A percentile compares a stretch with the other conserved stretches of the same genome.
These are phyloP conservation scores for Grammomys surdaster DNA, from an alignment of 2,113 vertebrate species.

Conservation along the genomic window DNA sequence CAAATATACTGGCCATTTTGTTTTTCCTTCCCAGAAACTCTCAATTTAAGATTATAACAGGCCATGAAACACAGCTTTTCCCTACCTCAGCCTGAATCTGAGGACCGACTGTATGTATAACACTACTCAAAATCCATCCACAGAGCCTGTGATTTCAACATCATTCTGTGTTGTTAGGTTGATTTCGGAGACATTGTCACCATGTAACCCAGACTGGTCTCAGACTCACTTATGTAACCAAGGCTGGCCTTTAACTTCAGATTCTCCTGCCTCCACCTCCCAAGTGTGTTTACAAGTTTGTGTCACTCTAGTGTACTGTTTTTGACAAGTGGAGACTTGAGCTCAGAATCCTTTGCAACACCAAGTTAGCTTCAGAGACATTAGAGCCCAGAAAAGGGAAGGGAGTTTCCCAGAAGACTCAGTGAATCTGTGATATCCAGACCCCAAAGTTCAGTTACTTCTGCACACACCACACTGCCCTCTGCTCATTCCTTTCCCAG, in stretches of 20 bases:
- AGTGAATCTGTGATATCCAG: neutral
- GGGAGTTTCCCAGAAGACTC: neutral
- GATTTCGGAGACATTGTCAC: neutral
- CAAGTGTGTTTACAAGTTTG: neutral
- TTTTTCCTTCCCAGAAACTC: neutral
- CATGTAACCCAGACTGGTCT: neutral
- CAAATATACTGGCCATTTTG: neutral
- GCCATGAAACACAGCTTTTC: neutral
- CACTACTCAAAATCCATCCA: neutral
- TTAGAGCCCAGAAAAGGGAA: neutral
- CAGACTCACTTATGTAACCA: neutral
- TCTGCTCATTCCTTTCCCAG: neutral
- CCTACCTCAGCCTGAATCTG: neutral
- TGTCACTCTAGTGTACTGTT: neutral
- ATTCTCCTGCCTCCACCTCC: neutral
- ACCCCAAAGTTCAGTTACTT: neutral
- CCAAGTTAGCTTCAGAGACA: neutral
- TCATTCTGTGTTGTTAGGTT: neutral
- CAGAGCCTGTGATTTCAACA: neutral
- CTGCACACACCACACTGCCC: fast-evolving
- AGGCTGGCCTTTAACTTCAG: neutral
- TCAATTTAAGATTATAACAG: neutral
- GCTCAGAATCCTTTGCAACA: neutral
- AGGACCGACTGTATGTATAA: neutral
- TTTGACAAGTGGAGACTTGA: neutral